Conservation (phyloP, 2,888 invertebrate genomes). For the Eumacrocentrus americanus region DNA sequence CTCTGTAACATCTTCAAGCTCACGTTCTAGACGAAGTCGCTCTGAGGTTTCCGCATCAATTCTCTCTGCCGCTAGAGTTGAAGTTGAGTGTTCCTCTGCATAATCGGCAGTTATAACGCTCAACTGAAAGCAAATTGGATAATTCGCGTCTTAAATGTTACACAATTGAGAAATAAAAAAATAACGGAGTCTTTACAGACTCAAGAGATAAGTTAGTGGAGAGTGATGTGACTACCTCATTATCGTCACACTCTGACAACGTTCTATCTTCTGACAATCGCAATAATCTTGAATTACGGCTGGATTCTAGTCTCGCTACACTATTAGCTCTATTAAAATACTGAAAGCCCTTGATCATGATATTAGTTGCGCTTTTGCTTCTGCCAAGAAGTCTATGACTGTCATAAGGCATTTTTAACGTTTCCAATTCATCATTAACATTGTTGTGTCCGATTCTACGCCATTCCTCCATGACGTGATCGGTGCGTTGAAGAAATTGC, state of each 20-base stretch:
- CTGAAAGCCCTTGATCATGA: conserved; percentile 83
- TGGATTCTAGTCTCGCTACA: conserved; percentile 50
- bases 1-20: conserved; percentile 80
- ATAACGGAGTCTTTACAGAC: background rate
- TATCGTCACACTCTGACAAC: conserved; percentile 50
- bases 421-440: conserved; percentile 56
- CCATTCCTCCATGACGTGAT: conserved; percentile 91
- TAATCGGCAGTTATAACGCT: conserved; percentile 92
- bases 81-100: conserved; percentile 90
- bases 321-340: conserved; percentile 63
- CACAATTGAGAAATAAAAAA: background rate
- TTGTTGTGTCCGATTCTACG: conserved; percentile 71
- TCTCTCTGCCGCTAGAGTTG: conserved; percentile 86
- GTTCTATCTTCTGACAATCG: conserved; percentile 50
- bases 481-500: conserved; percentile 80
- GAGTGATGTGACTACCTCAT: conserved; percentile 42
- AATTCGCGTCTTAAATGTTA: background rate
- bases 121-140: conserved; percentile 67
- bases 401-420: conserved; percentile 34
- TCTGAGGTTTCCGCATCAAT: conserved; percentile 90
- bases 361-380: conserved; percentile 74
- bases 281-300: conserved; percentile 42
- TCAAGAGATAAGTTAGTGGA: background rate
- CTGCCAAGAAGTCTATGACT: conserved; percentile 37
- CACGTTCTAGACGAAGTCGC: conserved; percentile 84